Percentiles rank a stretch among this genome's conserved stretches.
These are phyloP conservation scores for Catharus fuscescens DNA, from an alignment of 2,113 vertebrate species.

Conservation along the genomic window DNA sequence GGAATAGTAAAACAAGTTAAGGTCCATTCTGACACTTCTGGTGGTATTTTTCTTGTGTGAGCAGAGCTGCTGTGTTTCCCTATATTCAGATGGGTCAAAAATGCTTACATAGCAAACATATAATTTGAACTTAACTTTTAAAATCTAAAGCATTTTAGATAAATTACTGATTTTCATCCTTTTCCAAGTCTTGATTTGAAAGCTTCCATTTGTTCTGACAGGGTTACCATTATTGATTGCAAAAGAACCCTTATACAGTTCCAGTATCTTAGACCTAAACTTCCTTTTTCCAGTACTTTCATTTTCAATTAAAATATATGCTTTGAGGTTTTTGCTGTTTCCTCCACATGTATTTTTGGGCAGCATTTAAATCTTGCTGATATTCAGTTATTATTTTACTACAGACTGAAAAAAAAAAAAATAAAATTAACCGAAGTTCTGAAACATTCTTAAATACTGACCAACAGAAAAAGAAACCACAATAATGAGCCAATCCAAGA, in stretches of 20 bases:
- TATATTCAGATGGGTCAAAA: background rate
- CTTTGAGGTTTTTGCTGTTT: background rate
- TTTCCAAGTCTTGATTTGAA: background rate
- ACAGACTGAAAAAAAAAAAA: background rate
- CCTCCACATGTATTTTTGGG: background rate
- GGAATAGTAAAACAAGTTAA: background rate
- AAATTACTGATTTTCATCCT: background rate
- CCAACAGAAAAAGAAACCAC: background rate
- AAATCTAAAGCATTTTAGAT: background rate
- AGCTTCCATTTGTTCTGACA: background rate
- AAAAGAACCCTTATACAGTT: background rate
- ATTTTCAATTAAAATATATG: background rate
- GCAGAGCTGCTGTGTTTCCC: background rate
- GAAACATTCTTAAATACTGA: background rate
- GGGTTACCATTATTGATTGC: background rate
- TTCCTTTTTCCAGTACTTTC: background rate
- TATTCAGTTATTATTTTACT: background rate
- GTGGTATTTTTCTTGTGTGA: background rate
- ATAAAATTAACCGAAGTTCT: background rate
- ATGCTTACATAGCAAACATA: background rate
- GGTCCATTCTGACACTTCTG: background rate
- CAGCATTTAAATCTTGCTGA: background rate
- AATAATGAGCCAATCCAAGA: background rate
- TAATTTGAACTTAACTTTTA: background rate
- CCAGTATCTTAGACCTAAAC: background rate